phyloP scores from a whole-genome alignment of 2,797 vertebrate genomes.

The Pipistrellus kuhlii region DNA sequence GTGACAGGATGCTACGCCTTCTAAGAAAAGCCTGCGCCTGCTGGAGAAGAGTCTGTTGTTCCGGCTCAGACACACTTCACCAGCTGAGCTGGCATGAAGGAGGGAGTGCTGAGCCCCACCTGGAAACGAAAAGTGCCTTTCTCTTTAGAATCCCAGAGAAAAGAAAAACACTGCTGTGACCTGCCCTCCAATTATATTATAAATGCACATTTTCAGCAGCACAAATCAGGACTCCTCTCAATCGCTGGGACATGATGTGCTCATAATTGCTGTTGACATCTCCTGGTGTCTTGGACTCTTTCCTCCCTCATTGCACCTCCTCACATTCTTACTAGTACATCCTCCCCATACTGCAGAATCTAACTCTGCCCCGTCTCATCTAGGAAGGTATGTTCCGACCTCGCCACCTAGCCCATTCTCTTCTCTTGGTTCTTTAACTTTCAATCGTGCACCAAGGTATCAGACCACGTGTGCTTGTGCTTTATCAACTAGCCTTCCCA shows the following conservation, averaged over 20 bases:
- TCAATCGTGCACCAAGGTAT: background rate
- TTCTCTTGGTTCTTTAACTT: background rate
- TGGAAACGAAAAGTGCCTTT: slow-evolving; percentile 20
- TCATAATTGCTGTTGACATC: background rate
- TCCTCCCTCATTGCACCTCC: background rate
- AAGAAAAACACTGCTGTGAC: background rate
- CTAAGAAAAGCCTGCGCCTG: slow-evolving; percentile 65
- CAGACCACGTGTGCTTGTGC: background rate
- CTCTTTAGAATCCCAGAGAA: slow-evolving; percentile 37
- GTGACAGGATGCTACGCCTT: slow-evolving; percentile 74
- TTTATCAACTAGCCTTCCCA: background rate
- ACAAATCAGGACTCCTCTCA: background rate
- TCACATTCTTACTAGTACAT: background rate
- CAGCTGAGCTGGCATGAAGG: slow-evolving; percentile 44
- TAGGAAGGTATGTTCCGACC: background rate
- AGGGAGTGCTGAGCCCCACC: slow-evolving; percentile 50
- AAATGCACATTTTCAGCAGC: background rate
- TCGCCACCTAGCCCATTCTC: background rate
- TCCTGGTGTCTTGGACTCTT: background rate
- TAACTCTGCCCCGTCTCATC: background rate
- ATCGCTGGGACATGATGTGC: background rate
- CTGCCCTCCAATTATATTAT: background rate
- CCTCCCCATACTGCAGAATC: background rate
- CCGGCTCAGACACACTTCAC: slow-evolving; percentile 33
- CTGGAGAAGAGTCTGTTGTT: slow-evolving; percentile 52